Evolutionary conservation across 1,140 invertebrate genomes (phyloP), one percentile per base, ranked within the genome.

Genomic region (Pygmarrhopalites habei): DNA sequence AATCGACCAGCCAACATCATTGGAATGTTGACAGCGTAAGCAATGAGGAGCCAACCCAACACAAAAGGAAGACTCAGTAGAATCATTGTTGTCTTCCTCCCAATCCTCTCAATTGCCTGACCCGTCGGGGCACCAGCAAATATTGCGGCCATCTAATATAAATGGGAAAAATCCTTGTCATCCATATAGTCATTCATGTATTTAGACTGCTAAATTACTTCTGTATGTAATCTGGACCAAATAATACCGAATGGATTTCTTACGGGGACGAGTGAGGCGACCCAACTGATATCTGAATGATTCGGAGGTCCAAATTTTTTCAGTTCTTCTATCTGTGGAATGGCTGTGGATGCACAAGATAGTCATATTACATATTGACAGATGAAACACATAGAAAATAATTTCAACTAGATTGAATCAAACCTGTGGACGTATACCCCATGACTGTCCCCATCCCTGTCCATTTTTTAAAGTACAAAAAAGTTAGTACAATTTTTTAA

Each of bases 11-110:
- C 5, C 32, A 12, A 41, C 10, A 41, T n/a, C 69, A 79, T 77
- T 0, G 73, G 64, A 21, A 81, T 65, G 68, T 78, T 77, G 2
- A 64, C 65, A 1, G 80, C 75, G 29, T 74, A 71, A 0, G 81
- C 82, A 28, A 87, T 83, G 1, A 82, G 63, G 0, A 82, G 70
- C 82, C 83, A 87, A 1, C 86, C 85, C 2, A 79, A 55, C 0
- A 83, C 67, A 60, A 80, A 85, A 1, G 85, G 84, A 14, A 86
- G 69, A 1, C 80, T 74, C 0, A 82, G 79, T 2, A 84, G 62
- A 69, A 83, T 79, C 14, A 88, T 77, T 0, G 83, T 82, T 55
- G 76, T 78, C 68, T 84, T 76, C 55, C 86, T 73, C 17, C 86
- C 86, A 32, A 85, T 71, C 21, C 73, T 75, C 66, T 87, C 85